Percentiles rank a stretch among this genome's conserved stretches.
These are phyloP conservation scores for Taeniopygia guttata DNA, from an alignment of 2,797 vertebrate genomes.

Conservation along the genomic window DNA sequence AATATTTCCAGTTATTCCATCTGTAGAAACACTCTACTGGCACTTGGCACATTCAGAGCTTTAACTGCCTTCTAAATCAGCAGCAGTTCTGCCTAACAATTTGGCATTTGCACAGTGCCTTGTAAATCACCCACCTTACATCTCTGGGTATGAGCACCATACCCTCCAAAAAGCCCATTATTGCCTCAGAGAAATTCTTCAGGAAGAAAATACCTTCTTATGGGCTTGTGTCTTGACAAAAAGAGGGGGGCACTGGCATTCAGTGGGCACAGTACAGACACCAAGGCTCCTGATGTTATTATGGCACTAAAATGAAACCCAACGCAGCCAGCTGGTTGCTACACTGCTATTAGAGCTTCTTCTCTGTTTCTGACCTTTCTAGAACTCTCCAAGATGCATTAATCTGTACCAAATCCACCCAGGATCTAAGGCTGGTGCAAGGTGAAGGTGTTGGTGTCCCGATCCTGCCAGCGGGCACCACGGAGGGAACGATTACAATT, in stretches of 20 bases:
- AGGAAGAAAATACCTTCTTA: constrained; percentile 4
- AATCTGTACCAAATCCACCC: not conserved
- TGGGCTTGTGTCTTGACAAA: not conserved
- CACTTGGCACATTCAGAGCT: constrained; percentile 69
- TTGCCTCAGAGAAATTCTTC: not conserved
- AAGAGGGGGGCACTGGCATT: not conserved
- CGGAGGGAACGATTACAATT: not conserved
- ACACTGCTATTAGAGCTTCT: not conserved
- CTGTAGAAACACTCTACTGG: constrained; percentile 73
- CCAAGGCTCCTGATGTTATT: constrained; percentile 31
- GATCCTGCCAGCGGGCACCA: not conserved
- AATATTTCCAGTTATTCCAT: constrained; percentile 76
- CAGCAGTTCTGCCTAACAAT: constrained; percentile 70
- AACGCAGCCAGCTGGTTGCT: constrained; percentile 27
- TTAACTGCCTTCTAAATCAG: constrained; percentile 73
- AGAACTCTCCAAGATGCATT: not conserved
- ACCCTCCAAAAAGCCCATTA: constrained; percentile 48
- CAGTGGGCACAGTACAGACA: not conserved
- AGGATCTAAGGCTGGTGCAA: not conserved
- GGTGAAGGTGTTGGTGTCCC: not conserved
- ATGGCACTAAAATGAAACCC: constrained; percentile 31
- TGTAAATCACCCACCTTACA: constrained; percentile 67
- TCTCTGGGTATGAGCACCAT: not conserved
- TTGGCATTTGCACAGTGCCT: constrained; percentile 68
- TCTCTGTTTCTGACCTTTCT: constrained; percentile 13